Percentiles rank a stretch among this genome's conserved stretches.
phyloP scores from a whole-genome alignment of 2,113 vertebrate genomes.

The Gymnobelideus leadbeateri region DNA sequence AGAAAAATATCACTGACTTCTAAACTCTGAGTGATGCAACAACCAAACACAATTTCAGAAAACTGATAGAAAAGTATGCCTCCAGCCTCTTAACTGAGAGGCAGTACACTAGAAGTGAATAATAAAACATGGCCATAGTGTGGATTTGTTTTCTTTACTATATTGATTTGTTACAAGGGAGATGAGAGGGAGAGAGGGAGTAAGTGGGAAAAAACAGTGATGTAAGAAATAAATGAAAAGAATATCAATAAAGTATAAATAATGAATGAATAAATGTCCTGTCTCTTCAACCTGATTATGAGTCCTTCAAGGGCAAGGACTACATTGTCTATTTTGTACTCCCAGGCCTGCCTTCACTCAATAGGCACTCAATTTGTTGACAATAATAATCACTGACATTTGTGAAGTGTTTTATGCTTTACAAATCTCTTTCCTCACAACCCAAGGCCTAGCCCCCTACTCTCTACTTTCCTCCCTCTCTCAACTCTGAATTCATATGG shows the following conservation, averaged over 20 bases:
- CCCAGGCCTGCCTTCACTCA: background rate
- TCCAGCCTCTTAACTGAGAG: background rate
- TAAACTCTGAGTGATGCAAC: background rate
- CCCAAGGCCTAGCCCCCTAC: background rate
- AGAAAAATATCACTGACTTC: background rate
- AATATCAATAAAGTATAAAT: background rate
- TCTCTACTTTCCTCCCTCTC: background rate
- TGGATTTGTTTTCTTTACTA: background rate
- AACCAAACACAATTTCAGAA: background rate
- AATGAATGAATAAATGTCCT: background rate
- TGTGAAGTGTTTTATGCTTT: background rate
- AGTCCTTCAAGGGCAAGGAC: background rate
- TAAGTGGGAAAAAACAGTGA: background rate
- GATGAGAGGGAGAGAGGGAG: background rate
- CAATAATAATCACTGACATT: background rate
- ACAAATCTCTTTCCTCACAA: background rate
- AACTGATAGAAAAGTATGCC: background rate
- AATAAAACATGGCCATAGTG: background rate
- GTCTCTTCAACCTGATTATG: background rate
- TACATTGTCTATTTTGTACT: background rate
- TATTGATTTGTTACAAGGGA: background rate
- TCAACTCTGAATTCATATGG: background rate
- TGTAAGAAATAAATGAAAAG: constrained; percentile 3
- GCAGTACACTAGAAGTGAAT: background rate
- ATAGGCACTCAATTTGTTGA: background rate